phyloP scores from a whole-genome alignment of 2,113 vertebrate species.

The Hydropotes inermis region DNA sequence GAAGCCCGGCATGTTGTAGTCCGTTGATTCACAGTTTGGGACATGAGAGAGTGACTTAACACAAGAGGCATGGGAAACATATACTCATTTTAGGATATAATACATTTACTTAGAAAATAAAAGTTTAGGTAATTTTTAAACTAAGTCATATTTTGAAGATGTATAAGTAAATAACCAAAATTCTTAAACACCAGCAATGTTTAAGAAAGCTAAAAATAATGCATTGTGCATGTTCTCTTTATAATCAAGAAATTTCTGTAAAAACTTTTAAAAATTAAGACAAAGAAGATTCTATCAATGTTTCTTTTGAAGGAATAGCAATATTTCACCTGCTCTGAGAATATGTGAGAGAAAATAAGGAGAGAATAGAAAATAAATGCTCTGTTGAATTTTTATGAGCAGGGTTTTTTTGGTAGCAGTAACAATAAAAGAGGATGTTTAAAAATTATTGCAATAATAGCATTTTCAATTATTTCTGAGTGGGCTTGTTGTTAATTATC shows the following conservation, averaged over 20 bases:
- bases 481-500: neutral
- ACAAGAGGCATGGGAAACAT: neutral
- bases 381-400: neutral
- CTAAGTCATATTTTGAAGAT: neutral
- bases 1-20: neutral
- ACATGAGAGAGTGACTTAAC: neutral
- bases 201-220: neutral
- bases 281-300: neutral
- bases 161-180: neutral
- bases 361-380: neutral
- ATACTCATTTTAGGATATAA: neutral
- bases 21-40: fast-evolving
- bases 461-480: neutral
- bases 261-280: neutral
- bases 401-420: neutral
- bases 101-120: neutral
- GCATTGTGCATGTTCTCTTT: neutral
- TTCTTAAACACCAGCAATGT: neutral
- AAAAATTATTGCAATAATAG: neutral
- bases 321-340: neutral
- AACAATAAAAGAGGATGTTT: neutral
- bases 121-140: neutral
- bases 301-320: neutral
- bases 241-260: neutral
- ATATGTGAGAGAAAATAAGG: neutral